These are phyloP conservation scores for Delia radicum DNA, from an alignment of 1,140 invertebrate genomes.

Conservation along the genomic window DNA sequence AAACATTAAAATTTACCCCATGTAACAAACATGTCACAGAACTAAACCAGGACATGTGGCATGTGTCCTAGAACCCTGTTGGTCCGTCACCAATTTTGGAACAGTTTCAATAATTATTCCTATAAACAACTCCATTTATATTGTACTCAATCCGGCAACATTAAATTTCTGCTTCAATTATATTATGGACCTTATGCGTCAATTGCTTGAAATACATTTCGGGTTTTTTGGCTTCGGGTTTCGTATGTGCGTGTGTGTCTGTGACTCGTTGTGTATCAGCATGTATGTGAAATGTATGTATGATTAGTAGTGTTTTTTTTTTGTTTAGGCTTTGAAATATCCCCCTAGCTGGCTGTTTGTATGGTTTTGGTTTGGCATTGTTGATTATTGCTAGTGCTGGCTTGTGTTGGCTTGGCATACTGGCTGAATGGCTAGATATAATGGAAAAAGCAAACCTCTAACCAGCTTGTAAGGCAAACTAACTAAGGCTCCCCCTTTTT, in stretches of 20 bases:
- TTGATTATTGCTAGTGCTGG: conserved; percentile 28
- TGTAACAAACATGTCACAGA: too few relatives aligned
- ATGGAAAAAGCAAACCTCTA: not conserved
- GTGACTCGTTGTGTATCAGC: not conserved
- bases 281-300: not conserved
- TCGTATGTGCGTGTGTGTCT: not conserved
- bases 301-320: not conserved
- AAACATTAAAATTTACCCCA: too few relatives aligned
- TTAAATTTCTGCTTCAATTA: not conserved
- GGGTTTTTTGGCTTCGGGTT: not conserved
- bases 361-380: not conserved
- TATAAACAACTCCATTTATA: too few relatives aligned
- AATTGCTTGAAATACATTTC: conserved; percentile 1
- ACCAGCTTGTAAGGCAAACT: not conserved
- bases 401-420: conserved; percentile 21
- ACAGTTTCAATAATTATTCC: too few relatives aligned
- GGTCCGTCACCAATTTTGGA: too few relatives aligned
- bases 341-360: not conserved
- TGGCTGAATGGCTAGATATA: conserved; percentile 13
- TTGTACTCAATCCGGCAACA: not conserved
- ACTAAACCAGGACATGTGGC: too few relatives aligned
- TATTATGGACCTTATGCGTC: not conserved
- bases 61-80: too few relatives aligned
- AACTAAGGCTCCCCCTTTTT: not conserved
- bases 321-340: not conserved